Evolutionary conservation across 2,113 vertebrate genomes (phyloP).

Genomic region (Salvelinus fontinalis): DNA sequence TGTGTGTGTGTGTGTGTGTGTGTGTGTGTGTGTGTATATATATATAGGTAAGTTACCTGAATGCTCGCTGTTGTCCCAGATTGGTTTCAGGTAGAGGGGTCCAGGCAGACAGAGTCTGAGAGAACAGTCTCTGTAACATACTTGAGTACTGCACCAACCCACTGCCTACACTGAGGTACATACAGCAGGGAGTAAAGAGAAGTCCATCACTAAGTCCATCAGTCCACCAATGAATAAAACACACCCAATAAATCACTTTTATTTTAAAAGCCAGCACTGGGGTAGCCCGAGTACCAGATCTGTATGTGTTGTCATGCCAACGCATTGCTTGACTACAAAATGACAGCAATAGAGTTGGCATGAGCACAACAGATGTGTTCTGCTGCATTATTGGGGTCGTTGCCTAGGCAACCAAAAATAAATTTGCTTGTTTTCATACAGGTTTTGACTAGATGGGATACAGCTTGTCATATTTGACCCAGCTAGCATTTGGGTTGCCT

Average conservation of each 20-base stretch:
- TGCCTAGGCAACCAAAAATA: too few species aligned
- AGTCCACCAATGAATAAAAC: slow-evolving; percentile 1
- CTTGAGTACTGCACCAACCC: slow-evolving; percentile 80
- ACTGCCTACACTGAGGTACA: slow-evolving; percentile 67
- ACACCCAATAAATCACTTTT: background rate
- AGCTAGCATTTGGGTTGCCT: background rate
- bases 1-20: background rate
- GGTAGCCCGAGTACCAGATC: too few species aligned
- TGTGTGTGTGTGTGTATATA: background rate
- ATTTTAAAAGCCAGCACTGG: too few species aligned
- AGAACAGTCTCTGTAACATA: slow-evolving; percentile 80
- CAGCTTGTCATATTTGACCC: background rate
- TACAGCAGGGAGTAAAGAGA: too few species aligned
- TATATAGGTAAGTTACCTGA: slow-evolving; percentile 71
- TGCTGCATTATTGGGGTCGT: too few species aligned
- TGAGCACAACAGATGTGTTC: too few species aligned
- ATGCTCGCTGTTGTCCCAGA: slow-evolving; percentile 83
- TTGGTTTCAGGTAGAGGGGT: slow-evolving; percentile 62
- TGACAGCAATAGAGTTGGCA: too few species aligned
- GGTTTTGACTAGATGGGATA: too few species aligned
- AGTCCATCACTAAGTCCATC: background rate
- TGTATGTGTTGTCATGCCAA: too few species aligned
- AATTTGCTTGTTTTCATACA: too few species aligned
- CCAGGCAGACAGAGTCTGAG: slow-evolving; percentile 84
- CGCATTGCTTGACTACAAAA: too few species aligned